Evolutionary conservation across 2,797 vertebrate species (phyloP), one percentile per base, ranked within the genome.

Genomic region (Rhinophrynus dorsalis): DNA sequence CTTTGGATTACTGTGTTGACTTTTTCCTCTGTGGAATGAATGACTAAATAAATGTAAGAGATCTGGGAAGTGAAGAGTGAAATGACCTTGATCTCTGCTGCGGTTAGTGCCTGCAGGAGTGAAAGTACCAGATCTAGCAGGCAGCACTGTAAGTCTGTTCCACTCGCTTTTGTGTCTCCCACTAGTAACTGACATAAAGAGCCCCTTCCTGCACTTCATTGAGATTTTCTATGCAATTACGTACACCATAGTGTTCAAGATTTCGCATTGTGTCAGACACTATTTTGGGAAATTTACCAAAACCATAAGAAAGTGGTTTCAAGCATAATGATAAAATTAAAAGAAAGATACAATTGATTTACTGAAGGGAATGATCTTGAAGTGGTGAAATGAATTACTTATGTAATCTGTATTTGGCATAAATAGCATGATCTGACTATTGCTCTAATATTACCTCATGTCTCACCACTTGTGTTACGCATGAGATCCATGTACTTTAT

Each of bases 1-100:
- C 33, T 55, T 70, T 37, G 67, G 67, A 70, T 70, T 70, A 70
- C 21, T n/a, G 48, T 70, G 58, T 62, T 70, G 37, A 70, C 48
- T 54, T 61, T 59, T 37, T 30, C 17, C 48, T 51, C 47, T 18
- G 20, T 42, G 48, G 32, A 69, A 69, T 45, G 21, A 62, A 38
- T 33, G 18, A 23, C 30, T 61, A 4, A 29, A 32, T 68, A 52
- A 54, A 69, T 52, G 37, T 61, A 26, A 35, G 40, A 68, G 57
- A 51, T 60, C 35, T 44, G 20, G 52, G 29, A 54, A 37, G 48
- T 35, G 29, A 69, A 20, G 48, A 69, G 21, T 23, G 67, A 55
- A 44, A 45, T 69, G 57, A 12, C 57, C 57, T 33, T 5, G 3
- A 54, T 40, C 55, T 21, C 20, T 44, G 23, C 35, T 61, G 35